A percentile compares a stretch with the other conserved stretches of the same genome.
Conservation (phyloP, 2,797 vertebrate species). For the Anas flavirostris region DNA sequence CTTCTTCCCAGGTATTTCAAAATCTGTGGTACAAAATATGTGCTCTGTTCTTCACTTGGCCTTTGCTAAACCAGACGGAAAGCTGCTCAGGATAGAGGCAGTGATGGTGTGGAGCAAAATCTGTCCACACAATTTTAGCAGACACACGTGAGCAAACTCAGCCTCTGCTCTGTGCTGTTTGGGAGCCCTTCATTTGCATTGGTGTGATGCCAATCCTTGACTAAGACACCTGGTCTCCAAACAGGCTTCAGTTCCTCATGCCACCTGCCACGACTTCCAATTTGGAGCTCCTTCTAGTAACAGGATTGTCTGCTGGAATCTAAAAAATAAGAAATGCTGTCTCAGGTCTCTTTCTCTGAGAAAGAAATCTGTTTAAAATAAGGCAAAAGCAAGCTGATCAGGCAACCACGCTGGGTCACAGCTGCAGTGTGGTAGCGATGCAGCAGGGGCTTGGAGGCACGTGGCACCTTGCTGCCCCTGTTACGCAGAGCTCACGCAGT, state of each 20-base stretch:
- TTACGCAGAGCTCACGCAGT: neutral
- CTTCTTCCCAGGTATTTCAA: neutral
- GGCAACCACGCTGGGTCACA: neutral
- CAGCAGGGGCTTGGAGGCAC: accelerated
- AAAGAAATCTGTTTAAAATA: neutral
- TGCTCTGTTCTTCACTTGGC: neutral
- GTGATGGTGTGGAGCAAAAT: neutral
- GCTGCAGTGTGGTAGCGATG: neutral
- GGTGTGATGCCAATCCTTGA: neutral
- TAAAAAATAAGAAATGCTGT: neutral
- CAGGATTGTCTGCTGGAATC: accelerated
- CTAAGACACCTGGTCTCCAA: neutral
- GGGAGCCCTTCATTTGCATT: neutral
- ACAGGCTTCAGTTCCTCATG: neutral
- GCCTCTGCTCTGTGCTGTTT: neutral
- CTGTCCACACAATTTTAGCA: neutral
- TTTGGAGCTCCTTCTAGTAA: neutral
- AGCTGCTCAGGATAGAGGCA: neutral
- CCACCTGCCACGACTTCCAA: neutral
- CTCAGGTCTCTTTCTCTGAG: neutral
- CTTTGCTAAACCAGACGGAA: neutral
- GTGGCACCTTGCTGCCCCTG: neutral
- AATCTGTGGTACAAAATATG: neutral
- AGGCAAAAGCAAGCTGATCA: neutral
- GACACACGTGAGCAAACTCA: neutral